Conservation (phyloP, 2,113 vertebrate genomes). For the Murina feae region DNA sequence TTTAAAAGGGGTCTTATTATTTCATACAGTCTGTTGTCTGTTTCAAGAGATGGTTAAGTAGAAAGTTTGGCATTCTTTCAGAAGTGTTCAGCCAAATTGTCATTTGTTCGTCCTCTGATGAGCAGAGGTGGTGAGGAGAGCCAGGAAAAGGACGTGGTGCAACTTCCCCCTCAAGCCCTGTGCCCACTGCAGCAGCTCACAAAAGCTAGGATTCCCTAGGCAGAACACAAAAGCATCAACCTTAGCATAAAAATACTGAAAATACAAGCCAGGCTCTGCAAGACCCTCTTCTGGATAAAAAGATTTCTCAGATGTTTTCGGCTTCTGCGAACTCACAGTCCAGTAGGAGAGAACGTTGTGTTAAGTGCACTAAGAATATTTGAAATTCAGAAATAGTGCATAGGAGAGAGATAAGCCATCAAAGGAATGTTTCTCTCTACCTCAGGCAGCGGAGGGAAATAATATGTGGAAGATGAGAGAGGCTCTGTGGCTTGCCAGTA, state of each 20-base stretch:
- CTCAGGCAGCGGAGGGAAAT: background rate
- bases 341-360: background rate
- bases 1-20: background rate
- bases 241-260: background rate
- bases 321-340: background rate
- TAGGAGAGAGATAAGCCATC: background rate
- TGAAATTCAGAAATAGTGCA: slow-evolving; percentile 13
- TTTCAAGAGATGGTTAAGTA: background rate
- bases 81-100: background rate
- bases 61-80: background rate
- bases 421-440: background rate
- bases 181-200: background rate
- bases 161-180: background rate
- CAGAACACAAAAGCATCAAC: background rate
- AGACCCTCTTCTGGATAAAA: background rate
- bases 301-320: background rate
- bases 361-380: background rate
- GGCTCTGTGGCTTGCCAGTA: background rate
- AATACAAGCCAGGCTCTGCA: background rate
- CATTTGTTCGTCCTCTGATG: background rate
- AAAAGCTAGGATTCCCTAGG: background rate
- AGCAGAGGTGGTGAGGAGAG: background rate
- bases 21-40: background rate
- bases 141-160: background rate
- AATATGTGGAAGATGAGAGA: background rate